phyloP scores from a whole-genome alignment of 2,797 vertebrate genomes.

The Falco columbarius region DNA sequence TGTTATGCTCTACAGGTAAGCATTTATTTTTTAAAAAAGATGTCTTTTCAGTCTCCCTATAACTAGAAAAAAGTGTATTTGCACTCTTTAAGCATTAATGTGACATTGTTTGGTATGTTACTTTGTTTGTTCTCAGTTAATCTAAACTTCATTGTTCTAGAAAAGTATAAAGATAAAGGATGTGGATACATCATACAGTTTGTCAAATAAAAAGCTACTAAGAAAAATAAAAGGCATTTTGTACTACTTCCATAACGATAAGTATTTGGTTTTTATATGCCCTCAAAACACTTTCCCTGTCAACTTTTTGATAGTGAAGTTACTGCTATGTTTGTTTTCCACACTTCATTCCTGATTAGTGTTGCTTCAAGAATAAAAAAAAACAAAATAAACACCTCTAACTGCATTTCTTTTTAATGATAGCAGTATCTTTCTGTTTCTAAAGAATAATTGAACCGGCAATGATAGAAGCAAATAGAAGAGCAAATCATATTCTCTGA shows the following conservation, averaged over 20 bases:
- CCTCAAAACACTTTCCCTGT: background rate
- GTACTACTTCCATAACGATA: background rate
- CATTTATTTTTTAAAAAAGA: background rate
- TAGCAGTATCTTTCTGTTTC: background rate
- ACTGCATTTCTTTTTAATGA: background rate
- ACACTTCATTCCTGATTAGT: background rate
- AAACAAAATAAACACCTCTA: background rate
- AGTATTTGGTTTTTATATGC: background rate
- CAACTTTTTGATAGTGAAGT: background rate
- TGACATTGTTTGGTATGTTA: background rate
- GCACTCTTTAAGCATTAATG: background rate
- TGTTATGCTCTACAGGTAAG: slow-evolving; percentile 96
- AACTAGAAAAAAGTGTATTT: background rate
- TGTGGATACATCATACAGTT: rapidly evolving
- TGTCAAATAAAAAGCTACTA: background rate
- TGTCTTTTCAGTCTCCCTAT: background rate
- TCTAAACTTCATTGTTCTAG: background rate
- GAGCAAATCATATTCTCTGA: background rate
- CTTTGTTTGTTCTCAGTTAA: background rate
- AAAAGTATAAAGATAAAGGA: background rate
- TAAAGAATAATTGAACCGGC: background rate
- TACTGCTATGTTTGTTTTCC: background rate
- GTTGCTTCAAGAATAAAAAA: background rate
- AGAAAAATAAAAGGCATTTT: background rate
- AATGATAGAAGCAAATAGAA: background rate